A percentile compares a stretch with the other conserved stretches of the same genome.
phyloP scores from a whole-genome alignment of 2,888 invertebrate species.

The Creontiades dilutus region DNA sequence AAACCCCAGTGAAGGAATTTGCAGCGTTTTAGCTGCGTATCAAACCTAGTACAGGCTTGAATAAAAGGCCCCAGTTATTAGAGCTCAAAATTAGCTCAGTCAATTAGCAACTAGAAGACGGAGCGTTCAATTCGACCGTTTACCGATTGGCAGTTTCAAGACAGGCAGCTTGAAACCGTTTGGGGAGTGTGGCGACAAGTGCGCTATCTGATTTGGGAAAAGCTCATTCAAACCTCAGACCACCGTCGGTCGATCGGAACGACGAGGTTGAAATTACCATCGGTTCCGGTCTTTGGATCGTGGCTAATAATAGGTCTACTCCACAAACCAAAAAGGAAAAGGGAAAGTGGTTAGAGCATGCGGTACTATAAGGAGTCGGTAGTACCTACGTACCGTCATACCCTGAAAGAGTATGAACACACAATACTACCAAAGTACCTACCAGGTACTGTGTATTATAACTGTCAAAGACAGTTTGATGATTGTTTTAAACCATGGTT shows the following conservation, averaged over 20 bases:
- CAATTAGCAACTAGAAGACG: not conserved
- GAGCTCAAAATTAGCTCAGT: not conserved
- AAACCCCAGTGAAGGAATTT: too few species aligned
- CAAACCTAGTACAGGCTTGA: not conserved
- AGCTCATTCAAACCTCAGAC: not conserved
- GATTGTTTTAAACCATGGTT: too few species aligned
- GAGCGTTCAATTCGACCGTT: not conserved
- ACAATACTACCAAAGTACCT: too few species aligned
- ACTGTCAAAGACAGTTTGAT: too few species aligned
- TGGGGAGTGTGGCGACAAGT: not conserved
- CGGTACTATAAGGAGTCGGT: too few species aligned
- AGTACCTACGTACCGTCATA: too few species aligned
- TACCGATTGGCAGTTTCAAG: not conserved
- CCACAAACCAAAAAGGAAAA: too few species aligned
- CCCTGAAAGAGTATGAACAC: too few species aligned
- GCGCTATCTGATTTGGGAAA: not conserved
- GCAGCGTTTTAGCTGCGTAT: too few species aligned
- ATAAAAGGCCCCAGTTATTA: not conserved
- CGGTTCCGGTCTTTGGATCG: not conserved
- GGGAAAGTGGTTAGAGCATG: too few species aligned
- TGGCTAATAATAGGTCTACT: too few species aligned
- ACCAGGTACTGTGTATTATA: too few species aligned
- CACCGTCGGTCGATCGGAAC: not conserved
- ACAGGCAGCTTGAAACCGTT: not conserved
- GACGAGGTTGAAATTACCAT: slow-evolving; percentile 4